phyloP scores from a whole-genome alignment of 2,113 vertebrate genomes.

The Eclectus roratus region DNA sequence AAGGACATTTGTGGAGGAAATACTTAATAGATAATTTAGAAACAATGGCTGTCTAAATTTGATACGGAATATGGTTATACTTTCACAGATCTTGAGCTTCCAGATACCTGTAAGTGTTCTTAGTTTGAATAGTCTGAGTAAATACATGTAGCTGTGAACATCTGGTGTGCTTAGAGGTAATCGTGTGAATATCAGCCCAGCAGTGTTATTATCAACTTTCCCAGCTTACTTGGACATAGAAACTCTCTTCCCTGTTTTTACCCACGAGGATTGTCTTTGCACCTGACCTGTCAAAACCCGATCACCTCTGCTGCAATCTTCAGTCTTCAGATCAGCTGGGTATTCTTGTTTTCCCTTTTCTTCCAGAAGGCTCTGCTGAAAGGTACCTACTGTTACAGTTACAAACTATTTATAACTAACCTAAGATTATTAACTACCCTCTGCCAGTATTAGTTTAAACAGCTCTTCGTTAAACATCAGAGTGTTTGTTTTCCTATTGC shows the following conservation, averaged over 20 bases:
- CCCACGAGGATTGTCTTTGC: accelerated
- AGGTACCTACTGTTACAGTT: background rate
- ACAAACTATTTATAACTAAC: background rate
- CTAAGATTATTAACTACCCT: background rate
- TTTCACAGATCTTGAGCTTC: background rate
- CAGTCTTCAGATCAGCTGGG: background rate
- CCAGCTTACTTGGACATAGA: background rate
- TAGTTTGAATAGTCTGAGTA: background rate
- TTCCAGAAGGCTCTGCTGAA: background rate
- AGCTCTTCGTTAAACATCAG: background rate
- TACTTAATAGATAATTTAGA: constrained; percentile 5
- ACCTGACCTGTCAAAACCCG: background rate
- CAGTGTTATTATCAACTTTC: background rate
- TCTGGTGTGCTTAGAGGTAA: background rate
- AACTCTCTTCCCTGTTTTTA: background rate
- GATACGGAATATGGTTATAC: background rate
- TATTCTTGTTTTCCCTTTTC: background rate
- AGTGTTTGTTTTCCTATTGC: constrained; percentile 38
- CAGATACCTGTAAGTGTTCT: background rate
- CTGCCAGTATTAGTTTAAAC: background rate
- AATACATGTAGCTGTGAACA: background rate
- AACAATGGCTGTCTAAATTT: background rate
- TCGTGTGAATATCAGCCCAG: background rate
- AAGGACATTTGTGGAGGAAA: constrained; percentile 30
- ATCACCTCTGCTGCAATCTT: background rate